These are phyloP conservation scores for Glomeris maerens DNA, from an alignment of 1,140 invertebrate species.

Conservation along the genomic window DNA sequence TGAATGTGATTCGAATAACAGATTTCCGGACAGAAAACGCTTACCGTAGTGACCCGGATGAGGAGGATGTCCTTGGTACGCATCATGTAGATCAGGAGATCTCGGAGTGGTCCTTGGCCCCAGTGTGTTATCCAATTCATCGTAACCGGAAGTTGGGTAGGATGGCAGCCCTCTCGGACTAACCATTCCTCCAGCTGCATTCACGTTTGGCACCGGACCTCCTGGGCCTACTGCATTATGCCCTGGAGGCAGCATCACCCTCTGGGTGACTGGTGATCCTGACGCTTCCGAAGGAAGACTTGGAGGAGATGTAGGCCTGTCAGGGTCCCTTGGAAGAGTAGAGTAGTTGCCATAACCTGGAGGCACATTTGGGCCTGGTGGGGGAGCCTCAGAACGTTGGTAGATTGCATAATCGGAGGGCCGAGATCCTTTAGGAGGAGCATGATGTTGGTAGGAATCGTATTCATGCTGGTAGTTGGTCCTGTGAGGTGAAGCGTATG, in stretches of 20 bases:
- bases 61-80: constrained; percentile 40
- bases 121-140: constrained; percentile 45
- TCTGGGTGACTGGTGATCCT: constrained; percentile 28
- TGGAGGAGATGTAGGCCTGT: no score
- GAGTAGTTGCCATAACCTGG: constrained; percentile 15
- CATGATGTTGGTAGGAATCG: constrained; percentile 39
- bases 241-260: constrained; percentile 40
- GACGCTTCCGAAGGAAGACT: no score
- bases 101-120: constrained; percentile 35
- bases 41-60: constrained; percentile 42
- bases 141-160: constrained; percentile 44
- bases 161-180: constrained; percentile 15
- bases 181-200: constrained; percentile 18
- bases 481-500: constrained; percentile 16
- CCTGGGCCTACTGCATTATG: constrained; percentile 42
- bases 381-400: constrained; percentile 21
- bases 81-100: constrained; percentile 53
- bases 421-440: constrained; percentile 28
- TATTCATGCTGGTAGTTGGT: constrained; percentile 41
- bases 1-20: no score
- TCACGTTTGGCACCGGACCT: constrained; percentile 40
- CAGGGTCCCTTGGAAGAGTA: no score
- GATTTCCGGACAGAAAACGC: no score
- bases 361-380: constrained; percentile 22
- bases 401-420: constrained; percentile 22